A percentile compares a stretch with the other conserved stretches of the same genome.
Evolutionary conservation across 2,113 vertebrate genomes (phyloP).

Genomic region (Meriones unguiculatus): DNA sequence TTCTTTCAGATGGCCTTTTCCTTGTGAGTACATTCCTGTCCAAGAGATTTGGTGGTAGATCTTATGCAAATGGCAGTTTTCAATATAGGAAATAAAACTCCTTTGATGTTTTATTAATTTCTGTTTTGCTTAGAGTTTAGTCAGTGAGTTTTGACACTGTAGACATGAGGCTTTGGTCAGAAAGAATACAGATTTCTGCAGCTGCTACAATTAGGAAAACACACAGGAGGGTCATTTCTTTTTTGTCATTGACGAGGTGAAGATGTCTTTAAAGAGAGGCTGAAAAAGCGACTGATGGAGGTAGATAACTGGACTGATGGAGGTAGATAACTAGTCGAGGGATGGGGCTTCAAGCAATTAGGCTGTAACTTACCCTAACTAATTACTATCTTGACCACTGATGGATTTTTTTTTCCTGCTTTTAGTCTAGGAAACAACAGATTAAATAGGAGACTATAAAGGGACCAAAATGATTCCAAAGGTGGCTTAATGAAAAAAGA

Average conservation of each 20-base stretch:
- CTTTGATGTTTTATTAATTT: slow-evolving; percentile 83
- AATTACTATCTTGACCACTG: slow-evolving; percentile 81
- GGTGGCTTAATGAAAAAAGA: slow-evolving; percentile 80
- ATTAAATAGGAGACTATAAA: slow-evolving; percentile 81
- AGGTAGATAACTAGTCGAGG: slow-evolving; percentile 61
- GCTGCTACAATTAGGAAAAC: slow-evolving; percentile 47
- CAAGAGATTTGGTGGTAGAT: slow-evolving; percentile 73
- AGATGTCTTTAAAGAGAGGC: slow-evolving; percentile 47
- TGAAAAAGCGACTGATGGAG: slow-evolving; percentile 69
- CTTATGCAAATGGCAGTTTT: slow-evolving; percentile 81
- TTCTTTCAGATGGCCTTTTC: slow-evolving; percentile 63
- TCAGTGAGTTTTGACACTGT: slow-evolving; percentile 41
- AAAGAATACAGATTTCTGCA: slow-evolving; percentile 60
- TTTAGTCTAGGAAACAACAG: slow-evolving; percentile 74
- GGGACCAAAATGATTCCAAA: slow-evolving; percentile 79
- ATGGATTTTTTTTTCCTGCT: slow-evolving; percentile 64
- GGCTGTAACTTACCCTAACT: slow-evolving; percentile 67
- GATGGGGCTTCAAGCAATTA: slow-evolving; percentile 68
- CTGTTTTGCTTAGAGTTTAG: slow-evolving; percentile 63
- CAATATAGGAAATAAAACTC: slow-evolving; percentile 73
- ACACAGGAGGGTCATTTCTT: slow-evolving; percentile 56
- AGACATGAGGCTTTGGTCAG: slow-evolving; percentile 46
- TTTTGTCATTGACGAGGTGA: slow-evolving; percentile 38
- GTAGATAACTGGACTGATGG: slow-evolving; percentile 51
- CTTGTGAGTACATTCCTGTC: slow-evolving; percentile 79